Base-by-base conservation (phyloP, 1,140 invertebrate species). In the Pseudachorutes palmiensis region DNA sequence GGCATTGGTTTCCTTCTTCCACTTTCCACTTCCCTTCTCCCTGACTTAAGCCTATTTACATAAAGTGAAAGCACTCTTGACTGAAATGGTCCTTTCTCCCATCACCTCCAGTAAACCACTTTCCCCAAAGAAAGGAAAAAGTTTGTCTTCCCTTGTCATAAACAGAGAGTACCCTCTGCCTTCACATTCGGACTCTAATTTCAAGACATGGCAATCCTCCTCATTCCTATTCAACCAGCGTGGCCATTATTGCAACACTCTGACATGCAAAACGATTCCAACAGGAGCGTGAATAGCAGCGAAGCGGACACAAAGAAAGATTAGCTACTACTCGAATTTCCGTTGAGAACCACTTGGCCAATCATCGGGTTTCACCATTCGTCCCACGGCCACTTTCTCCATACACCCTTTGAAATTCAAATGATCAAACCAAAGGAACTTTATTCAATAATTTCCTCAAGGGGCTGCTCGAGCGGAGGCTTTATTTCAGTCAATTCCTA, bases 51-150 rank as follows among this genome's bases (percentile, higher is more conserved):
- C 12, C 12, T 55, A 55, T 55, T 55, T 55, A 55, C 51, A 55
- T 55, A 55, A 55, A 55, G 51, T 26, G 51, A 55, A 55, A 55
- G 51, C 24, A 24, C 24, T 55, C 36, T 55, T 55, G 14, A 55
- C 51, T 9, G 24, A 26, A 55, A 55, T 19, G 14, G 51, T 45
- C 51, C 51, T 55, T 55, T 55, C 51, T 26, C 24, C 14, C 24
- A 19, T 55, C 24, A 14, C 24, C 51, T 55, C 51, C 51, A 19
- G 24, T 3, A 5, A 55, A 5, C 24, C 24, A 9, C 24, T 9
- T 55, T 55, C 14, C 14, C 24, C 51, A 55, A 55, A 5, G 24
- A 24, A 55, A 19, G 5, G 36, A 26, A 24, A 5, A 55, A 55
- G 24, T 9, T 5, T 16, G 9, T 55, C 24, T 22, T 55, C 14